Base-by-base conservation (phyloP, 2,113 vertebrate species). In the Pelmatolapia mariae region DNA sequence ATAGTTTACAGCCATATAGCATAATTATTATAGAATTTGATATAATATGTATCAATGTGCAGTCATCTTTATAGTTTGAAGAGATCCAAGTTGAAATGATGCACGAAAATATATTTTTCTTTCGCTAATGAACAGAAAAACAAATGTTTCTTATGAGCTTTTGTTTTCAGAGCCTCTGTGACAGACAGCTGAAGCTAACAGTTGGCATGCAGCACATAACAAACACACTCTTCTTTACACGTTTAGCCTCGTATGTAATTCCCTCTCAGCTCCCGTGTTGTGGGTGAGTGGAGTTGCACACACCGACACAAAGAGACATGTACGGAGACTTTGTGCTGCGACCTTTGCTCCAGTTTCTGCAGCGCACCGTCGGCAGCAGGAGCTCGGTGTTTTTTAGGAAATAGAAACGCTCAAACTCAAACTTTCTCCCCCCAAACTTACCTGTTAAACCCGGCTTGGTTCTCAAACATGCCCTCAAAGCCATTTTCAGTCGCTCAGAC, bases 331-430 rank as follows among this genome's bases (percentile, higher is more conserved):
- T 29, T 0, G 54, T 47, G 33, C 78, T 26, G 13, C 4, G 87
- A 94, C 93, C 92, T 89, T 90, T 94, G 87, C 8, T 45, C 91
- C 52, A 89, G 6, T 85, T 91, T 83, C 63, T 47, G 26, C 6
- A 24, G 12, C 7, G 53, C 8, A 18, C 81, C 11, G 56, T 43
- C n/a, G 82, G 26, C 6, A 15, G 7, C 7, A 26, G n/a, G 0
- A n/a, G 19, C 61, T 38, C 33, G 33, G 6, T 38, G 61, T 12
- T 1, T 31, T 7, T 66, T 2, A 22, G 33, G 11, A 1, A 18
- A 45, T 0, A 56, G 1, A 26, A 3, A 52, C 8, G n/a, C 10
- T 22, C 19, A 3, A 31, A 15, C 5, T 31, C 9, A 29, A 13
- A 40, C 9, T 18, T n/a, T 12, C 1, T 5, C 2, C 2, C 33